Percentiles rank a stretch among this genome's conserved stretches.
Evolutionary conservation across 2,888 invertebrate genomes (phyloP).

Genomic region (Itoplectis maculator): DNA sequence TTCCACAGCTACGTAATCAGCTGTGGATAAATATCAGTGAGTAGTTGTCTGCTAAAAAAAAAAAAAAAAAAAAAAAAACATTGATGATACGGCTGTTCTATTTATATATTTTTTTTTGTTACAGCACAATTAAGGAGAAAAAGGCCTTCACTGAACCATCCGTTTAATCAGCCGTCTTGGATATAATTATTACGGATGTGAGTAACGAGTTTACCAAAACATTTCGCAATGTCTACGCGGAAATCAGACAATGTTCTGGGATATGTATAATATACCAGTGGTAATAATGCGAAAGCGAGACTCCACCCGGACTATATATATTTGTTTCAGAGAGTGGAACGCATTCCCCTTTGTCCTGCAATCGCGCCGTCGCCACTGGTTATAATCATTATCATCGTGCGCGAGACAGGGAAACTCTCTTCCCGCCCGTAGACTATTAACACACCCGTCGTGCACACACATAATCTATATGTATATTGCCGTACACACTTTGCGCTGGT

Average conservation of each 20-base stretch:
- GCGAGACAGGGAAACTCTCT: constrained; percentile 28
- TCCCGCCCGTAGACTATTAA: constrained; percentile 53
- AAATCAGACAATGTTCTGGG: constrained; percentile 7
- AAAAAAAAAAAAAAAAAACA: too few species aligned
- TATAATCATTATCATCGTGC: constrained; percentile 50
- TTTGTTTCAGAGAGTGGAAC: constrained; percentile 29
- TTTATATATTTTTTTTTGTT: too few species aligned
- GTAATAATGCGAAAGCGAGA: constrained; percentile 37
- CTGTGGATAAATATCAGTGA: too few species aligned
- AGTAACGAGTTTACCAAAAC: neutral
- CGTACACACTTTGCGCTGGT: constrained; percentile 51
- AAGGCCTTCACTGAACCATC: too few species aligned
- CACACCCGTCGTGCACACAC: constrained; percentile 14
- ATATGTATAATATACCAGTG: constrained; percentile 6
- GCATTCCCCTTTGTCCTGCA: constrained; percentile 44
- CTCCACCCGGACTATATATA: constrained; percentile 27
- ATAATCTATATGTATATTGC: neutral
- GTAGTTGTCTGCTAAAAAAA: too few species aligned
- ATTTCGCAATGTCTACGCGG: neutral
- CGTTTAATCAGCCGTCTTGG: too few species aligned
- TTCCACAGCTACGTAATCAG: neutral
- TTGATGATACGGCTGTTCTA: too few species aligned
- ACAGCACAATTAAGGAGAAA: too few species aligned
- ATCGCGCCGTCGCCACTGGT: constrained; percentile 41
- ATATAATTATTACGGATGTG: too few species aligned